phyloP scores from a whole-genome alignment of 2,797 vertebrate species.

The Antennarius maculatus region DNA sequence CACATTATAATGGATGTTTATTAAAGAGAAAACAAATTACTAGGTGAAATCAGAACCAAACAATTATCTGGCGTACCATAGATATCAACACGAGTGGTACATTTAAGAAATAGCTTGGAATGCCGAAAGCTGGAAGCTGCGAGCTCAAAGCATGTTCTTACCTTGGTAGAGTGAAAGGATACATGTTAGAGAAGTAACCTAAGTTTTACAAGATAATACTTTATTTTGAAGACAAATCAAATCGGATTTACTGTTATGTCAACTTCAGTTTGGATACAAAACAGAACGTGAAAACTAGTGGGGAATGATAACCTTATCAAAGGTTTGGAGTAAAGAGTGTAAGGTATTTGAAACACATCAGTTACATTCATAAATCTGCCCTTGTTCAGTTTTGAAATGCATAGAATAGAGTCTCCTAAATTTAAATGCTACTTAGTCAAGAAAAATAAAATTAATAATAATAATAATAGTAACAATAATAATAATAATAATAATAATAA shows the following conservation, averaged over 20 bases:
- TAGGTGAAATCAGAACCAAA: too few species aligned
- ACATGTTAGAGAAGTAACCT: not conserved
- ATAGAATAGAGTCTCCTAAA: too few species aligned
- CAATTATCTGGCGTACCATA: too few species aligned
- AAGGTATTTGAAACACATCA: not conserved
- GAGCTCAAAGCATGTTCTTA: not conserved
- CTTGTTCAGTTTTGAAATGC: not conserved
- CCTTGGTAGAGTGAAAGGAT: not conserved
- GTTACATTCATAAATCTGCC: not conserved
- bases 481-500: too few species aligned
- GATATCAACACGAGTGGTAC: too few species aligned
- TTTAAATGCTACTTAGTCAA: too few species aligned
- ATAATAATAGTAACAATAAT: too few species aligned
- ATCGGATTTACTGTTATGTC: not conserved
- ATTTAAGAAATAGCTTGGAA: too few species aligned
- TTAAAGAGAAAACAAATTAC: too few species aligned
- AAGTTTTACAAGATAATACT: not conserved
- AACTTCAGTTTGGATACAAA: slow-evolving; percentile 6
- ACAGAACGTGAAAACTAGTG: not conserved
- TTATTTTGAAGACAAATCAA: slow-evolving; percentile 10
- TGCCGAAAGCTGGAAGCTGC: not conserved
- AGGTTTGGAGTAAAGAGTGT: not conserved
- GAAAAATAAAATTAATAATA: too few species aligned
- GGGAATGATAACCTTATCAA: not conserved
- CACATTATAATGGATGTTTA: too few species aligned